These are phyloP conservation scores for Oxycera nigricornis DNA, from an alignment of 2,888 invertebrate genomes.

Conservation along the genomic window DNA sequence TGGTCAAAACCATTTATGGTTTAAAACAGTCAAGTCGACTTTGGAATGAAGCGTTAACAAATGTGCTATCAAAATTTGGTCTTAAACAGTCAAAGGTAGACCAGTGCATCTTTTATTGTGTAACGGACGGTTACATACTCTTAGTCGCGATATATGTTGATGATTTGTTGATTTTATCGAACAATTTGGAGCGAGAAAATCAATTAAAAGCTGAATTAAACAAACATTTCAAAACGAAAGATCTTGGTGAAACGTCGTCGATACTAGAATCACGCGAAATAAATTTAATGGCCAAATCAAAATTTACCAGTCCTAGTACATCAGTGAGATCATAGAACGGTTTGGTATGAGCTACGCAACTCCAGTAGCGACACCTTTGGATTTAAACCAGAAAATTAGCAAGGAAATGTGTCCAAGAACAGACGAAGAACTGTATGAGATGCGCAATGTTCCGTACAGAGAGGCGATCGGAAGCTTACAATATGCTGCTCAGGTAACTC, in stretches of 20 bases:
- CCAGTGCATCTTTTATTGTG: slow-evolving; percentile 39
- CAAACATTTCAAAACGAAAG: slow-evolving; percentile 42
- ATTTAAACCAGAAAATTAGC: neutral
- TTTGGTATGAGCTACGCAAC: neutral
- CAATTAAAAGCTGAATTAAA: slow-evolving; percentile 39
- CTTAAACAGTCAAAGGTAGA: neutral
- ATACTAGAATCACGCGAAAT: too few species aligned
- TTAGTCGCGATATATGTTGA: slow-evolving; percentile 46
- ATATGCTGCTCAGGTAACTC: neutral
- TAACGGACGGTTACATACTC: slow-evolving; percentile 29
- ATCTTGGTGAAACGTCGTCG: neutral
- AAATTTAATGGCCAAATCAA: too few species aligned
- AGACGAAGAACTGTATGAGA: neutral
- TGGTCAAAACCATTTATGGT: slow-evolving; percentile 48
- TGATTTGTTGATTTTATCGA: slow-evolving; percentile 41
- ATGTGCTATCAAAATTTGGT: neutral
- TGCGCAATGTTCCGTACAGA: neutral
- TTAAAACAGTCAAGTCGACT: slow-evolving; percentile 47
- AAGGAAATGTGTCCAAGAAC: neutral
- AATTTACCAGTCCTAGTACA: slow-evolving; percentile 14
- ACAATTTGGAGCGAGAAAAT: slow-evolving; percentile 36
- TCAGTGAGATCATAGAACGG: neutral
- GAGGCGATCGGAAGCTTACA: neutral
- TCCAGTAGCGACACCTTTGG: neutral
- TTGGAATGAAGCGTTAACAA: slow-evolving; percentile 45